Conservation (phyloP, 2,797 vertebrate species). For the Helicolenus hilgendorfi region DNA sequence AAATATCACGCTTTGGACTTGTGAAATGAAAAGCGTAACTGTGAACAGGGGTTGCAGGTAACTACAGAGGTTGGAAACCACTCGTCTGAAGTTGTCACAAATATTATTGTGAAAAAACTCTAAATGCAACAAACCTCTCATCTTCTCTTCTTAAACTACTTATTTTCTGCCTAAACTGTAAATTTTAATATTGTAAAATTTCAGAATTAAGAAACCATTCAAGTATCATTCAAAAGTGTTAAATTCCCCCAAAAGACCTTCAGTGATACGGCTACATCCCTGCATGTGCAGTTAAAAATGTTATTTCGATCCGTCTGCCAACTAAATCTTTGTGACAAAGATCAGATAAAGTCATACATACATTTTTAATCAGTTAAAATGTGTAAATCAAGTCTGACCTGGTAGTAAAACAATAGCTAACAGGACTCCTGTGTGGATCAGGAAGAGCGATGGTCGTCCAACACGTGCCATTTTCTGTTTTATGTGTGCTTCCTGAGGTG, state of each 20-base stretch:
- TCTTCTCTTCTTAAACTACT: not conserved
- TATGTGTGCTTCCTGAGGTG: slow-evolving; percentile 57
- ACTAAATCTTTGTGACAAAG: not conserved
- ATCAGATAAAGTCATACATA: not conserved
- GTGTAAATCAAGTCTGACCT: slow-evolving; percentile 74
- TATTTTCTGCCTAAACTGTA: not conserved
- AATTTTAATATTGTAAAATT: not conserved
- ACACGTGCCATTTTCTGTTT: slow-evolving; percentile 79
- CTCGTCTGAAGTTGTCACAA: not conserved
- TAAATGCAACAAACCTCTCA: not conserved
- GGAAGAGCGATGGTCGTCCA: slow-evolving; percentile 61
- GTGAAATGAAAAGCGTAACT: not conserved
- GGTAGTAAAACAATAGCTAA: slow-evolving; percentile 85
- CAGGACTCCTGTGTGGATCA: slow-evolving; percentile 83
- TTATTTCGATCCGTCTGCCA: not conserved
- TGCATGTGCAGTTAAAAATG: not conserved
- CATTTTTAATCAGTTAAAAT: not conserved
- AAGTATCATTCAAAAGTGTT: not conserved
- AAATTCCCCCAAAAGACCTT: not conserved
- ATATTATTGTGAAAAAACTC: not conserved
- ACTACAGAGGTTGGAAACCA: not conserved
- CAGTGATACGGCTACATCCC: not conserved
- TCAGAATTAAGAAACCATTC: not conserved
- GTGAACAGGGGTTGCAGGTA: not conserved
- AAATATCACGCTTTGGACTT: not conserved